Conservation (phyloP, 2,888 invertebrate species). For the Proisotoma minuta region DNA sequence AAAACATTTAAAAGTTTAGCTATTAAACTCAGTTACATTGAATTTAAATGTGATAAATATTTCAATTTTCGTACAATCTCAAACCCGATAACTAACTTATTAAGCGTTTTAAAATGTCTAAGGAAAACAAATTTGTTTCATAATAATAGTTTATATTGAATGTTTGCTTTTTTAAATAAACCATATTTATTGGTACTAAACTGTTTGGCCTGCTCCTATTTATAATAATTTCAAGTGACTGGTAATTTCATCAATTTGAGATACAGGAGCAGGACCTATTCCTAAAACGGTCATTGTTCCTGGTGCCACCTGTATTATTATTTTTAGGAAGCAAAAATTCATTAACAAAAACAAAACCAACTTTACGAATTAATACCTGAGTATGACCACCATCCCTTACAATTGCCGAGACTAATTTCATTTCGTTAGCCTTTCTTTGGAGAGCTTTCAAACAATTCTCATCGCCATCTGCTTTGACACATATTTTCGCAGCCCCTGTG, state of each 20-base stretch:
- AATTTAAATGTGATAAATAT: no score
- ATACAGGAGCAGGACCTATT: conserved; percentile 81
- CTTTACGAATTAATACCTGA: conserved; percentile 31
- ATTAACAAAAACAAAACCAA: not conserved
- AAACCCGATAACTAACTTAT: no score
- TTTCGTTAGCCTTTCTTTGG: conserved; percentile 63
- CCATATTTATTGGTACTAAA: not conserved
- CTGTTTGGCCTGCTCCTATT: no score
- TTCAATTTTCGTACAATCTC: no score
- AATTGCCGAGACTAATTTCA: conserved; percentile 67
- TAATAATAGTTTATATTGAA: not conserved
- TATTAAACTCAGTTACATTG: no score
- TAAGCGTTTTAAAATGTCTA: no score
- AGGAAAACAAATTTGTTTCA: not conserved
- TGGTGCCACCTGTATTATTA: conserved; percentile 66
- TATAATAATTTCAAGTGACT: conserved; percentile 81
- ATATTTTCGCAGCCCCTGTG: conserved; percentile 77
- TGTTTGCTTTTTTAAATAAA: not conserved
- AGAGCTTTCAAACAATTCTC: conserved; percentile 68
- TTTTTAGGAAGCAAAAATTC: not conserved
- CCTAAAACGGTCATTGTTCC: conserved; percentile 87
- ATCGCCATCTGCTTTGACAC: conserved; percentile 67
- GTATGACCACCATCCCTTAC: conserved; percentile 90
- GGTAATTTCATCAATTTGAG: conserved; percentile 72
- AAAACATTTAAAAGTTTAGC: no score